Percentiles rank a stretch among this genome's conserved stretches.
These are phyloP conservation scores for Labia minor DNA, from an alignment of 2,888 invertebrate species.

Conservation along the genomic window DNA sequence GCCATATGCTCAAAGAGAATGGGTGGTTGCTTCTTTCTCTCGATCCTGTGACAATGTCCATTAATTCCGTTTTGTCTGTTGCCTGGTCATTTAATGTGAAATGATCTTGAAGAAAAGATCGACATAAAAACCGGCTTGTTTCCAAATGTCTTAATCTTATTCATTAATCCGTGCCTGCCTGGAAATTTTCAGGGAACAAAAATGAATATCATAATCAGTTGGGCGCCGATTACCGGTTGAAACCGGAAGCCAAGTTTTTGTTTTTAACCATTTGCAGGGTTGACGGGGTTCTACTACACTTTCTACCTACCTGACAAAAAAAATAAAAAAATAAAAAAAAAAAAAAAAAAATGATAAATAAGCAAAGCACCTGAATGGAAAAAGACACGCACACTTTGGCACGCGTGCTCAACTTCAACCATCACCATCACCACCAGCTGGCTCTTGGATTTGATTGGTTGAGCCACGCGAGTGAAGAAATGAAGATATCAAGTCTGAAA, in stretches of 20 bases:
- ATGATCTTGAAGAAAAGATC: neutral
- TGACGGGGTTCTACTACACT: too few relatives aligned
- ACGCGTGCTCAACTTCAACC: neutral
- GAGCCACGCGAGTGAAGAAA: neutral
- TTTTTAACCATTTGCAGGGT: neutral
- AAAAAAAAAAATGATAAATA: conserved; percentile 8
- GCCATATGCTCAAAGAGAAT: too few relatives aligned
- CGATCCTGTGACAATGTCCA: neutral
- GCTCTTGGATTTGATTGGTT: conserved; percentile 2
- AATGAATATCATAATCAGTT: neutral
- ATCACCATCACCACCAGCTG: neutral
- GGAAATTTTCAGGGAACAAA: neutral
- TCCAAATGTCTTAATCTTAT: neutral
- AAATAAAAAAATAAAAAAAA: too few relatives aligned
- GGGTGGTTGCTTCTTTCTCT: neutral
- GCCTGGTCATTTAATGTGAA: conserved; percentile 1
- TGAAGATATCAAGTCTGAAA: conserved; percentile 7
- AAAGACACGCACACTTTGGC: neutral
- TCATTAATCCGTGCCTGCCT: neutral
- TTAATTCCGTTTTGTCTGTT: neutral
- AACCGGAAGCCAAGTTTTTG: neutral
- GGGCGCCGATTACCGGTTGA: neutral
- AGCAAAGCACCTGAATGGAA: conserved; percentile 7
- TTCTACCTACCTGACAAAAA: too few relatives aligned
- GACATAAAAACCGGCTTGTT: too few relatives aligned